These are phyloP conservation scores for Heliocidaris tuberculata DNA, from an alignment of 35 echinoderm and acorn worm genomes.

Conservation along the genomic window DNA sequence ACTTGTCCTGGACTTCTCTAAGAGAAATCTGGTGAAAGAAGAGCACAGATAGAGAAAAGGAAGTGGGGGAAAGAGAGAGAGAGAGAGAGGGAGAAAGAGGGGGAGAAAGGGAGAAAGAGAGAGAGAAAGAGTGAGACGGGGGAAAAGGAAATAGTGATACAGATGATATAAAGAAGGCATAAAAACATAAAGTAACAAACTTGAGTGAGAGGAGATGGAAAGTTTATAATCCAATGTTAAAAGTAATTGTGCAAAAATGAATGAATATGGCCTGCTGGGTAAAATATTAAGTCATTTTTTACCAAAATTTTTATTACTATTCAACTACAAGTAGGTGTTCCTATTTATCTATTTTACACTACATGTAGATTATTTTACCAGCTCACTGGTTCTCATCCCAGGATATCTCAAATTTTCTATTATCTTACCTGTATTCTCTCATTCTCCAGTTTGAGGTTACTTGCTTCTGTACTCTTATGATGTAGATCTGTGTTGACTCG, in stretches of 20 bases:
- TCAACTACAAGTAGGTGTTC: no score
- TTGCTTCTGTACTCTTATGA: conserved; percentile 62
- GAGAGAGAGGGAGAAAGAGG: not conserved
- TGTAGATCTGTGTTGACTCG: conserved; percentile 63
- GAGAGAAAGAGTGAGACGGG: not conserved
- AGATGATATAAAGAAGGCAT: no score
- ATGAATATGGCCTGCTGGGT: no score
- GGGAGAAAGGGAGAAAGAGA: not conserved
- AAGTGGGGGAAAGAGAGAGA: not conserved
- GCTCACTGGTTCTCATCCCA: no score
- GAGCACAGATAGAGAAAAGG: not conserved
- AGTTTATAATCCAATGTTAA: no score
- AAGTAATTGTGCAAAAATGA: no score
- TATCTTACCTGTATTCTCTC: conserved; percentile 79
- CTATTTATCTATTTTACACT: no score
- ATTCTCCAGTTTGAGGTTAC: conserved; percentile 82
- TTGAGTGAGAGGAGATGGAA: not conserved
- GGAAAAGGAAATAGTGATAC: no score
- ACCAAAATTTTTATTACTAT: no score
- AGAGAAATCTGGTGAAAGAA: conserved; percentile 54
- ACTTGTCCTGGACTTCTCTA: conserved; percentile 71
- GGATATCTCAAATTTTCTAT: not conserved
- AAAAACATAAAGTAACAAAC: not conserved
- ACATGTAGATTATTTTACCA: no score
- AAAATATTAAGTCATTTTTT: no score